A percentile compares a stretch with the other conserved stretches of the same genome.
Evolutionary conservation across 2,113 vertebrate genomes (phyloP).

Genomic region (Eptesicus fuscus): DNA sequence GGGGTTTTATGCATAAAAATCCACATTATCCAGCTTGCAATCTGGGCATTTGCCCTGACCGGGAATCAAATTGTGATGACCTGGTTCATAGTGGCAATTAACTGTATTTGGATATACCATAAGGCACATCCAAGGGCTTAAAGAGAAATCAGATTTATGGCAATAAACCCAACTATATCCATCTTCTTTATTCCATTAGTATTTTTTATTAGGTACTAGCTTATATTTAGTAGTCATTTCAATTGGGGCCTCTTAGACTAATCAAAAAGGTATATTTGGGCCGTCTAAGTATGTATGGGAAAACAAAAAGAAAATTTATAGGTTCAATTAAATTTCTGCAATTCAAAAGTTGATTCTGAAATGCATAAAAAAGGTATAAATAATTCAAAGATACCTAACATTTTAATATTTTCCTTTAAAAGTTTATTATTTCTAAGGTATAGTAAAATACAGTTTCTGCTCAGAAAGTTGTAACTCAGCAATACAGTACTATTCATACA

Average conservation of each 20-base stretch:
- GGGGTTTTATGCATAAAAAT: not conserved
- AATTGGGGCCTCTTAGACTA: not conserved
- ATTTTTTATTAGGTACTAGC: not conserved
- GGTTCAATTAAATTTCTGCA: not conserved
- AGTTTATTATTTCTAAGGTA: constrained; percentile 26
- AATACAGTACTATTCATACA: not conserved
- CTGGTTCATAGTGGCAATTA: too few species aligned
- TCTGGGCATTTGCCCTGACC: too few species aligned
- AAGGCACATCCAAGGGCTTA: not conserved
- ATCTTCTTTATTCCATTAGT: not conserved
- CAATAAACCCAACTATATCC: not conserved
- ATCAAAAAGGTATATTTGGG: not conserved
- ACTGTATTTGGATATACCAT: too few species aligned
- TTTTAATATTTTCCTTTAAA: constrained; percentile 9
- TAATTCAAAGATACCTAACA: not conserved
- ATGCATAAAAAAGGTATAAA: not conserved
- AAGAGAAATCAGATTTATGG: constrained; percentile 2
- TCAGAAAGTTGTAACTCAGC: constrained; percentile 24
- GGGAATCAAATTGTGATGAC: too few species aligned
- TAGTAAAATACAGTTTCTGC: not conserved
- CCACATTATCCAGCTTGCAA: not conserved
- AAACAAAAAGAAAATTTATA: not conserved
- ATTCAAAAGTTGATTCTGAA: constrained; percentile 37
- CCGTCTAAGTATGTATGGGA: not conserved
- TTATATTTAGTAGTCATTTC: not conserved